Conservation (phyloP, 2,797 vertebrate species). For the Hozukius guyotensis region DNA sequence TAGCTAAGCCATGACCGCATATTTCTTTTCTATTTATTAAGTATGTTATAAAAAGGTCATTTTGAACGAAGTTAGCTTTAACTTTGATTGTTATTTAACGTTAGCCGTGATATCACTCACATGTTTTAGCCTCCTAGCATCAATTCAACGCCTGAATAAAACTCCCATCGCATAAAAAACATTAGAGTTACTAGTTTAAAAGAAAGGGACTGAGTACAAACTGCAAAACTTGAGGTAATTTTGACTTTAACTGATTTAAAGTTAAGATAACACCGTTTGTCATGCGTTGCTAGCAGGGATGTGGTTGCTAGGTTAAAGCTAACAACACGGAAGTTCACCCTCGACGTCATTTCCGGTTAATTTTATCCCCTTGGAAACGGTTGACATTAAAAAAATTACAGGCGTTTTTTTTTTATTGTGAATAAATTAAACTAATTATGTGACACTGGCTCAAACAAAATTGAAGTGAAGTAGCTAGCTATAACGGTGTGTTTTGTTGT, state of each 20-base stretch:
- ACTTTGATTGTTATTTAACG: neutral
- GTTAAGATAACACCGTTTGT: neutral
- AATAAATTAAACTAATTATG: neutral
- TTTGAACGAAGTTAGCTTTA: too few species aligned
- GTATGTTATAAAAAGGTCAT: neutral
- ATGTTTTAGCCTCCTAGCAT: neutral
- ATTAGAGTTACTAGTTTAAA: accelerated
- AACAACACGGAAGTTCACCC: slow-evolving; percentile 7
- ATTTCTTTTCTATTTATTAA: neutral
- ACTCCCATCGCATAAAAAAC: accelerated
- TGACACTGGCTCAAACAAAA: neutral
- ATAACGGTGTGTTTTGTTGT: neutral
- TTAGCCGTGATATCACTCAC: neutral
- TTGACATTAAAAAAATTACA: neutral
- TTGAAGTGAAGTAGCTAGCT: accelerated
- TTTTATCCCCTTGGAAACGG: accelerated
- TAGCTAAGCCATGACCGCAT: too few species aligned
- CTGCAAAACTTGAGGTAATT: accelerated
- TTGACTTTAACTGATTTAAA: accelerated
- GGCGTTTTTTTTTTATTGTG: neutral
- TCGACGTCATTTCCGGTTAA: neutral
- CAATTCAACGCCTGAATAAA: too few species aligned
- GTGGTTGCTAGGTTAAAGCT: neutral
- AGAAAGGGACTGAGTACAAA: accelerated
- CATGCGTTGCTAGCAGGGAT: too few species aligned